phyloP scores from a whole-genome alignment of 2,888 invertebrate genomes.

The Epiperipatus broadwayi region DNA sequence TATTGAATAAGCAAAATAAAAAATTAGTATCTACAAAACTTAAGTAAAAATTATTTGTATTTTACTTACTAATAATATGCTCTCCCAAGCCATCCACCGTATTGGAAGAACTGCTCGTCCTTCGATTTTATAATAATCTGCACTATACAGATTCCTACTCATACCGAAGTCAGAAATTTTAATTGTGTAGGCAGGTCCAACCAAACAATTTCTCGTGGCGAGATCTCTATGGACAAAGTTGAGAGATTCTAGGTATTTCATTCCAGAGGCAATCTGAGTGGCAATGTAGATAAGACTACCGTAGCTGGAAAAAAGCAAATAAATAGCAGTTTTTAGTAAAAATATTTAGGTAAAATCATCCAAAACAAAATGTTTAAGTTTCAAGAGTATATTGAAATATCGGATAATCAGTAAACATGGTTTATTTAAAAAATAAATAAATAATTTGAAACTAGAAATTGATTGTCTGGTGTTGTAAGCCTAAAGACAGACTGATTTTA shows the following conservation, averaged over 20 bases:
- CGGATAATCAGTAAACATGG: no score
- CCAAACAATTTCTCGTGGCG: slow-evolving; percentile 68
- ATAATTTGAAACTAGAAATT: no score
- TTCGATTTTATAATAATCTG: slow-evolving; percentile 64
- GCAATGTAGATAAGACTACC: slow-evolving; percentile 61
- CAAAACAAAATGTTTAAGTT: no score
- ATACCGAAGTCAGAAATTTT: slow-evolving; percentile 70
- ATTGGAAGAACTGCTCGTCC: slow-evolving; percentile 59
- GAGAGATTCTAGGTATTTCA: slow-evolving; percentile 67
- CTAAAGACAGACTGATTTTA: no score
- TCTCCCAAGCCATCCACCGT: slow-evolving; percentile 79
- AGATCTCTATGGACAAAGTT: slow-evolving; percentile 78
- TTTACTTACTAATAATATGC: slow-evolving; percentile 46
- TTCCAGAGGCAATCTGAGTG: slow-evolving; percentile 66
- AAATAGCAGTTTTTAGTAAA: slow-evolving; percentile 13
- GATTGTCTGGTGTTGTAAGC: no score
- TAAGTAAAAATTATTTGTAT: no score
- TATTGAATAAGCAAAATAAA: no score
- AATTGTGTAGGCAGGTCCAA: slow-evolving; percentile 53
- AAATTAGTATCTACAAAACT: no score
- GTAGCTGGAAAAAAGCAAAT: slow-evolving; percentile 41
- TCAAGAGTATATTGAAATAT: no score
- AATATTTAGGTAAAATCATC: background rate
- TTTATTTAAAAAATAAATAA: no score
- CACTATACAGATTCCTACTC: slow-evolving; percentile 53